Base-by-base conservation (phyloP, 2,888 invertebrate species). In the Druceiella hillmani region DNA sequence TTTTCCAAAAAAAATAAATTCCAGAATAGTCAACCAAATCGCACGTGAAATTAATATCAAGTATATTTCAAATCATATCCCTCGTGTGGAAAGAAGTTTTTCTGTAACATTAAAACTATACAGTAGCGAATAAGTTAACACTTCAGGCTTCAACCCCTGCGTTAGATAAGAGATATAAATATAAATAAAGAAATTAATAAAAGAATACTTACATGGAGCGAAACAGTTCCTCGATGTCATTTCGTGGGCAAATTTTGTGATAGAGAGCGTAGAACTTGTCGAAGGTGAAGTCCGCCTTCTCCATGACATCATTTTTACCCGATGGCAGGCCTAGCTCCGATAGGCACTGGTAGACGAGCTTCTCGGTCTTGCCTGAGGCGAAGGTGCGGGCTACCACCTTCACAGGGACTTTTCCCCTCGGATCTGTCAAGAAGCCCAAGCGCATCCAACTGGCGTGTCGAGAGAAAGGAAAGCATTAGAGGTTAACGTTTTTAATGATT, bases 311-410 rank as follows among this genome's bases (percentile, higher is more conserved):
- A 59, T 89, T 90, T 83, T 94, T 94, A 40, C 91, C 95, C 44
- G 88, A 87, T 1, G 98, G 95, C 47, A 99, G 77, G 14, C 87
- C 92, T 45, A 97, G 76, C 58, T 98, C 98, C 36, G 87, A 83
- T 47, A 99, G 76, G 64, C 92, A 93, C 60, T 98, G 95, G 72
- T 97, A 97, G 20, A 99, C n/a, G n/a, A n/a, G n/a, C 66, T 94
- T 97, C 67, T 99, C 99, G 3, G 97, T 95, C 74, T 95, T 95
- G 20, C 99, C 99, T n/a, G 98, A 98, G 2, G 98, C 97, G 70
- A 99, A 99, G 40, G 98, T 99, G 58, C 92, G 78, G 37, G 95
- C 93, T 20, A 99, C 87, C 33, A 93, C 90, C 72, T 93, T 90
- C 2, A 98, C 94, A 2, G 98, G 97, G 39, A 99, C 95, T 68